Percentiles rank a stretch among this genome's conserved stretches.
Conservation (phyloP, 2,113 vertebrate genomes). For the Boulengeromyrus knoepffleri region DNA sequence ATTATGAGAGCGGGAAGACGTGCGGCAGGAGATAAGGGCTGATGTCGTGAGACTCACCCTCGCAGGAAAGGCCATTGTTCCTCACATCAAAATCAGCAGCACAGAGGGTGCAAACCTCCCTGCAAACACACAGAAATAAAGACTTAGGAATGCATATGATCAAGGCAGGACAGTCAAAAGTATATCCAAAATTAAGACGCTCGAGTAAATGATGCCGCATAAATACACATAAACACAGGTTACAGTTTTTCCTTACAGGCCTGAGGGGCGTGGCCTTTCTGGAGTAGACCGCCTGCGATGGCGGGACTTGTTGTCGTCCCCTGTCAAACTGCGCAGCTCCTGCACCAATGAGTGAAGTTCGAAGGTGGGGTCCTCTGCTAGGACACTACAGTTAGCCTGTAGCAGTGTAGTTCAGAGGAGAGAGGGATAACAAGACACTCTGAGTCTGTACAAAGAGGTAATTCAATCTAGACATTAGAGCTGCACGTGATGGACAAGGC, state of each 20-base stretch:
- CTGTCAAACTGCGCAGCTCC: conserved; percentile 51
- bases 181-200: background rate
- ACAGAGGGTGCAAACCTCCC: conserved; percentile 41
- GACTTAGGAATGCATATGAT: background rate
- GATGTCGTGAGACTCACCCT: conserved; percentile 52
- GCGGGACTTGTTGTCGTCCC: conserved; percentile 41
- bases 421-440: background rate
- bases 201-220: background rate
- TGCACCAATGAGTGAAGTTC: conserved; percentile 56
- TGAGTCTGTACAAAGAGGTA: background rate
- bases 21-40: background rate
- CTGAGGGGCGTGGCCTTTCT: conserved; percentile 27
- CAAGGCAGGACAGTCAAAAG: background rate
- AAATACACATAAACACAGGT: background rate
- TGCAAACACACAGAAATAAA: conserved; percentile 45
- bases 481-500: too few species aligned
- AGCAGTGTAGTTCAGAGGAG: background rate
- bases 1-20: background rate
- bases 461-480: background rate
- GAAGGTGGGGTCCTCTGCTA: conserved; percentile 50
- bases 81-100: conserved; percentile 39
- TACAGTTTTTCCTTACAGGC: conserved; percentile 36
- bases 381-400: conserved; percentile 30
- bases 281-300: conserved; percentile 41
- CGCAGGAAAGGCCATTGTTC: conserved; percentile 28